Conservation (phyloP, 2,797 vertebrate species). For the Mus minutoides region DNA sequence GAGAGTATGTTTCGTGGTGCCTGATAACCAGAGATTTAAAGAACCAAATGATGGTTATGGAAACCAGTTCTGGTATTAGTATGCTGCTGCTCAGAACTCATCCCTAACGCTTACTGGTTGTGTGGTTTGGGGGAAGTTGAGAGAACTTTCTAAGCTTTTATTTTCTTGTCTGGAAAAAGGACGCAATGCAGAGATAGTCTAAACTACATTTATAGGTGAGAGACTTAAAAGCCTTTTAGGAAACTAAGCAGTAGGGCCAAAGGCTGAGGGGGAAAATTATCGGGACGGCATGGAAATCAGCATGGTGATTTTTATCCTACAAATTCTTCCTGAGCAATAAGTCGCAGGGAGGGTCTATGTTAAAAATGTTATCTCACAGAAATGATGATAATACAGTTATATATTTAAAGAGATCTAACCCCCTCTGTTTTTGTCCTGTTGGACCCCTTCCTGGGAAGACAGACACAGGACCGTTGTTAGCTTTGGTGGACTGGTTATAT, state of each 20-base stretch:
- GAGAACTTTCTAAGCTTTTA: constrained; percentile 28
- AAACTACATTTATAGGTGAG: neutral
- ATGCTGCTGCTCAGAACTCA: neutral
- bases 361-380: neutral
- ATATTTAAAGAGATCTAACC: neutral
- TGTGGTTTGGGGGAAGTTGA: neutral
- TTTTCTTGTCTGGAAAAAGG: constrained; percentile 46
- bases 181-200: neutral
- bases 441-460: neutral
- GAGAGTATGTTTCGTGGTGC: rapidly evolving
- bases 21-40: neutral
- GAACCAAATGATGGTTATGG: neutral
- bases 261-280: neutral
- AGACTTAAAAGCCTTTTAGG: constrained; percentile 19
- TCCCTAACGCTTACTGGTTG: neutral
- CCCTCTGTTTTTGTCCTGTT: neutral
- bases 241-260: constrained; percentile 13
- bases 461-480: neutral
- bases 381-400: neutral
- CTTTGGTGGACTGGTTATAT: neutral
- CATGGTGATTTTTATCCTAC: neutral
- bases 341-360: neutral
- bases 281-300: neutral
- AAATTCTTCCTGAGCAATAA: neutral
- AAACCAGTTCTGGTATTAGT: neutral